Evolutionary conservation across 1,140 invertebrate genomes (phyloP), one percentile per base, ranked within the genome.

Genomic region (Patella vulgata): DNA sequence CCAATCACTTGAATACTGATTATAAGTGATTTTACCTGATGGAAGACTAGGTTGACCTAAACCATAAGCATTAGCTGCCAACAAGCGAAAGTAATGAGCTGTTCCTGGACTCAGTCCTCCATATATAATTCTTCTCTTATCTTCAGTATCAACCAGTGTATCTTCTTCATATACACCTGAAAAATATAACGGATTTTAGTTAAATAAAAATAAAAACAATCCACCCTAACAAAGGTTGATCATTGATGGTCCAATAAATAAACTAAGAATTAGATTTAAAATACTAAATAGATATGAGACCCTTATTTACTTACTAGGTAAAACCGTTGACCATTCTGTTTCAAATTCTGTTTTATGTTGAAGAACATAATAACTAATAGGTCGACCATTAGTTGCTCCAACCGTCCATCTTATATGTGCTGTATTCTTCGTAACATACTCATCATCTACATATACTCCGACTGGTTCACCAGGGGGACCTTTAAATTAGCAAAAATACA

Each of bases 21-120:
- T n/a, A n/a, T n/a, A n/a, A n/a, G n/a, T n/a, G n/a, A n/a, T n/a
- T n/a, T n/a, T 56, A 75, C 86, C 79, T 56, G 85, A 87, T 0
- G 82, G 68, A 50, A 73, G 68, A 55, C 86, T 87, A 9, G 79
- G 79, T 39, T 74, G 68, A 14, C 87, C 85, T 59, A 89, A 88
- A 8, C 96, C 96, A 25, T 92, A 86, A 66, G 89, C 86, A 83
- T 98, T 99, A 14, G 89, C 89, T 14, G 95, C 94, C 62, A 89
- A 85, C 1, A 98, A 90, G 61, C 94, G 87, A 78, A 98, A 98
- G 75, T 94, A 92, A 78, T 98, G 98, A 0, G 89, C 88, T 0
- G 92, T 92, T 87, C 92, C 96, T 0, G 96, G 95, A 59, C 89
- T 90, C 3, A 98, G 83, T 8, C 65, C 69, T 8, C 9, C 55